Percentiles rank a stretch among this genome's conserved stretches.
Conservation (phyloP, 2,113 vertebrate genomes). For the Cepphus grylle region DNA sequence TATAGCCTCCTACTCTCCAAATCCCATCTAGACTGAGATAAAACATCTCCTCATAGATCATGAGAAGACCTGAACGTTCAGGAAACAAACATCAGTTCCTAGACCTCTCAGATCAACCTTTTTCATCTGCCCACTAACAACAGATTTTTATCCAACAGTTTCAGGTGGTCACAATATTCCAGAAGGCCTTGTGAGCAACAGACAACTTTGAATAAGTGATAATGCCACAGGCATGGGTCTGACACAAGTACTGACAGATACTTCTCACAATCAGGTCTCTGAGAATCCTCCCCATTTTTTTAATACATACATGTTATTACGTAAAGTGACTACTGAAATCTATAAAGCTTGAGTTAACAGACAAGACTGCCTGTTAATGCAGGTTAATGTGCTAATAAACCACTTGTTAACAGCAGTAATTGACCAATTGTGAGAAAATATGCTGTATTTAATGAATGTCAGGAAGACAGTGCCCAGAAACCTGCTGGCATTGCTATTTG, state of each 20-base stretch:
- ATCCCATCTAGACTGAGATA: background rate
- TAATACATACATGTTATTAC: background rate
- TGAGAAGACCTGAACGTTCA: background rate
- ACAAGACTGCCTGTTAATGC: constrained; percentile 45
- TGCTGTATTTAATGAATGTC: constrained; percentile 39
- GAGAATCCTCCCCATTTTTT: background rate
- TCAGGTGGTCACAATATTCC: background rate
- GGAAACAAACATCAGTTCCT: background rate
- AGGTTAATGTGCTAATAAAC: constrained; percentile 67
- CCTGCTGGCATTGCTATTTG: background rate
- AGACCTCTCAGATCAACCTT: background rate
- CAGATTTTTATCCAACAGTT: background rate
- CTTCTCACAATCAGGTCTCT: background rate
- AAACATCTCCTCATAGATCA: background rate
- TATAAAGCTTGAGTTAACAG: constrained; percentile 62
- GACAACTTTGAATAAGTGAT: background rate
- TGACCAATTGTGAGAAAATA: constrained; percentile 58
- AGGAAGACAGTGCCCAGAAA: constrained; percentile 8
- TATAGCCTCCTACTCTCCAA: background rate
- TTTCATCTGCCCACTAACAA: background rate
- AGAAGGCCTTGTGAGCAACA: background rate
- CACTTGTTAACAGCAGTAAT: constrained; percentile 60
- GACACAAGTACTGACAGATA: background rate
- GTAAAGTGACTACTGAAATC: constrained; percentile 46
- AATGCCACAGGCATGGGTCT: background rate